Evolutionary conservation across 2,113 vertebrate species (phyloP), one percentile per base, ranked within the genome.

Genomic region (Chitala chitala): DNA sequence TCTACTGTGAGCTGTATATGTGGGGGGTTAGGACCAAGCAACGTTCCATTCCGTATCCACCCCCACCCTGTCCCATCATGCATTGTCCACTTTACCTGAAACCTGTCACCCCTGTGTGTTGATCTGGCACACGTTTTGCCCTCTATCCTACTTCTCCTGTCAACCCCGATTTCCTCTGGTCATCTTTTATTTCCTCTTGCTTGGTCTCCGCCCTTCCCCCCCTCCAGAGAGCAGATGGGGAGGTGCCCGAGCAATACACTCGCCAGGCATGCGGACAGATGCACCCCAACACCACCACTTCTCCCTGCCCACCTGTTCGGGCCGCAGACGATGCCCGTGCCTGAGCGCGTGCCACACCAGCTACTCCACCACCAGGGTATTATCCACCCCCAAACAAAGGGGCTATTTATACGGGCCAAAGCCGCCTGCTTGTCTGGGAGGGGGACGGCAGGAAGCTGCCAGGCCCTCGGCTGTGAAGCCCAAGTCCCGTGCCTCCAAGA

Each of bases 341-440:
- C 77, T 83, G 77, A 80, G 86, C 83, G 76, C 76, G 86, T 89
- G 89, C 85, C 87, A 84, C 83, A 85, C 87, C 87, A 85, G 84
- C 70, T 77, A 81, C 83, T 85, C 82, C 82, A 82, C 79, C 84
- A 79, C 74, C 76, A 77, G 79, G 10, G 82, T 86, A 84, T 90
- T 88, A 86, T 82, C 85, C 83, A 82, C 56, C 81, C 83, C 82
- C 75, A 88, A 82, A 91, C 89, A 90, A 91, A 90, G 78, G 88
- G 48, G 76, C 79, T 82, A 81, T 88, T 90, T 87, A 89, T 81
- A 84, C 81, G 84, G 85, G 86, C 84, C 81, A 81, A 69, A 73
- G 79, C 66, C 13, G 73, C 75, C 79, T 65, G 83, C 82, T 78
- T 77, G 51, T 66, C 63, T 69, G 56, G 44, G 70, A 68, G 75